phyloP scores from a whole-genome alignment of 2,797 vertebrate species.

The Brachymystax lenok region DNA sequence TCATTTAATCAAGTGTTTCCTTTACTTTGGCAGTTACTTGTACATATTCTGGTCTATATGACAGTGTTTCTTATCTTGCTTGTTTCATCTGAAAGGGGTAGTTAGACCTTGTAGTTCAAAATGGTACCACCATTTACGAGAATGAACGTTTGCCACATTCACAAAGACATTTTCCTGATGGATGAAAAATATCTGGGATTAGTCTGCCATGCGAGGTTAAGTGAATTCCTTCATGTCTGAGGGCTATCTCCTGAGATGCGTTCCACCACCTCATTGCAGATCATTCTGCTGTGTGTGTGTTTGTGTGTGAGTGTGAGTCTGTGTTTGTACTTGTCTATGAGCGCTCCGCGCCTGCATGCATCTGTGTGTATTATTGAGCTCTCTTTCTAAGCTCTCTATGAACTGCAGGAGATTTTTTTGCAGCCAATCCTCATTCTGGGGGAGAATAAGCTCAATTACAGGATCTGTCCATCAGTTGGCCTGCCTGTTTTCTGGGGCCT shows the following conservation, averaged over 20 bases:
- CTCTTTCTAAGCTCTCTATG: background rate
- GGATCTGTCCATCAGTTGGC: constrained; percentile 16
- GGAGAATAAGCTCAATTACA: constrained; percentile 32
- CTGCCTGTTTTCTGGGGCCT: constrained; percentile 8
- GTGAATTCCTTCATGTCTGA: background rate
- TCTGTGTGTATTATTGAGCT: constrained; percentile 11
- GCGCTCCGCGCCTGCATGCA: background rate
- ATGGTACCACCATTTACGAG: background rate
- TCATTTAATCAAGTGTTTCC: too few species aligned
- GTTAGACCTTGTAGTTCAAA: background rate
- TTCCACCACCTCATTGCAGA: background rate
- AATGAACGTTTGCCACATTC: background rate
- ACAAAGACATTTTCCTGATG: background rate
- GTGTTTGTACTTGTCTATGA: background rate
- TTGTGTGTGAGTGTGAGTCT: background rate
- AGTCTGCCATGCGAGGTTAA: background rate
- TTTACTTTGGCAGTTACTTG: too few species aligned
- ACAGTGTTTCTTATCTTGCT: background rate
- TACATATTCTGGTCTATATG: too few species aligned
- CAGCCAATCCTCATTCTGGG: constrained; percentile 1
- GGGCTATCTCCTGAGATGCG: background rate
- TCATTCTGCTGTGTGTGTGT: background rate
- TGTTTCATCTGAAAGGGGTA: background rate
- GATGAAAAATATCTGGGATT: background rate
- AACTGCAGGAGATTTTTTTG: constrained; percentile 5